Percentiles rank a stretch among this genome's conserved stretches.
These are phyloP conservation scores for Apolygus lucorum DNA, from an alignment of 1,140 invertebrate genomes.

Conservation along the genomic window DNA sequence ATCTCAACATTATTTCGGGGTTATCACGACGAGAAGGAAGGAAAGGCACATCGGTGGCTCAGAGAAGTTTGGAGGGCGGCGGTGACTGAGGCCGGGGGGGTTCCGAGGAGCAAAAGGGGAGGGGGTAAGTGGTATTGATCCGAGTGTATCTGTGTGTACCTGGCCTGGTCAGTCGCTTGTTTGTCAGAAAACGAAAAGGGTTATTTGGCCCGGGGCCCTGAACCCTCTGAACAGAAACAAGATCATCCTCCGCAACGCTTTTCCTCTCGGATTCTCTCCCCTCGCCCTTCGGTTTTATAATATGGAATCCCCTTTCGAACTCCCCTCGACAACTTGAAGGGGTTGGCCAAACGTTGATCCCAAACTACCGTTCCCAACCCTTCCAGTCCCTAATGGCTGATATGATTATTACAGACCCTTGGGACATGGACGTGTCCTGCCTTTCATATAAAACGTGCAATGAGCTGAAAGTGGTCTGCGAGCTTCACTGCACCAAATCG, in stretches of 20 bases:
- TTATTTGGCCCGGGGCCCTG: background rate
- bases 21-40: too few relatives aligned
- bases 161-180: conserved; percentile 5
- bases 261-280: background rate
- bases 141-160: conserved; percentile 4
- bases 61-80: background rate
- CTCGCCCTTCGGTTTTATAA: background rate
- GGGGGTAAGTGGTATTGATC: conserved; percentile 15
- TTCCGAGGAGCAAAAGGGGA: background rate
- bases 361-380: background rate
- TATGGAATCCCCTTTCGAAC: background rate
- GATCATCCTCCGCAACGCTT: background rate
- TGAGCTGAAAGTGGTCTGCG: too few relatives aligned
- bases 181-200: background rate
- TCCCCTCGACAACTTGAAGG: background rate
- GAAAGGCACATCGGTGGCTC: too few relatives aligned
- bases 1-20: too few relatives aligned
- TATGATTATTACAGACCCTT: background rate
- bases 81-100: background rate
- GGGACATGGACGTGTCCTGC: too few relatives aligned
- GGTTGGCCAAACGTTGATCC: background rate
- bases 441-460: too few relatives aligned
- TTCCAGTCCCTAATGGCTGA: conserved; percentile 3
- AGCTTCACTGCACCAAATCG: too few relatives aligned
- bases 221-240: background rate